phyloP scores from a whole-genome alignment of 2,888 invertebrate species.

The Lasiommata megera region DNA sequence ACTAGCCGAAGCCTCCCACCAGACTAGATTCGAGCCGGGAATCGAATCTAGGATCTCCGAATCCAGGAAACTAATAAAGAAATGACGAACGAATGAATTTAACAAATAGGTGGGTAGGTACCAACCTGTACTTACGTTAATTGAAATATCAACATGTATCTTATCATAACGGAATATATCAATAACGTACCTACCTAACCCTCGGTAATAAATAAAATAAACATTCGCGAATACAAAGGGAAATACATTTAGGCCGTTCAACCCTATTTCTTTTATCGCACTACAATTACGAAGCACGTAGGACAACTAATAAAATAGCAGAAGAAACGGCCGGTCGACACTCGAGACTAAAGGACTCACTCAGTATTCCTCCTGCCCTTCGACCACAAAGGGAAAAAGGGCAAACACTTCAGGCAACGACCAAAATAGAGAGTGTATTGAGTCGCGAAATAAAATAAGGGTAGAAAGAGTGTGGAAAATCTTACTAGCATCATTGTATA shows the following conservation, averaged over 20 bases:
- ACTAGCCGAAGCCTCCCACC: too few species aligned
- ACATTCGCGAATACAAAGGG: slow-evolving; percentile 6
- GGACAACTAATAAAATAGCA: slow-evolving; percentile 76
- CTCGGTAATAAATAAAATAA: slow-evolving; percentile 6
- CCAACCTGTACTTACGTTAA: neutral
- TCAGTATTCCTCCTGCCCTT: slow-evolving; percentile 74
- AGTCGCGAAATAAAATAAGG: slow-evolving; percentile 79
- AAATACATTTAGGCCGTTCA: slow-evolving; percentile 18
- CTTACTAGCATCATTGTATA: slow-evolving; percentile 39
- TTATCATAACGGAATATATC: neutral
- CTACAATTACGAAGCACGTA: slow-evolving; percentile 65
- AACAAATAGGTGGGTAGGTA: too few species aligned
- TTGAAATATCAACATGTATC: neutral
- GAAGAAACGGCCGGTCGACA: slow-evolving; percentile 69
- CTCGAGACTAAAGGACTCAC: slow-evolving; percentile 62
- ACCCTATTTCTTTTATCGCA: slow-evolving; percentile 34
- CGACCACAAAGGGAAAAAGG: slow-evolving; percentile 67
- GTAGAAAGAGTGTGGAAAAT: slow-evolving; percentile 58
- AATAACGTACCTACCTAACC: neutral
- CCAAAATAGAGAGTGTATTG: slow-evolving; percentile 77
- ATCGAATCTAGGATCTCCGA: too few species aligned
- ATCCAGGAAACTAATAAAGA: too few species aligned
- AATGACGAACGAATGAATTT: too few species aligned
- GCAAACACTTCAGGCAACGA: slow-evolving; percentile 40
- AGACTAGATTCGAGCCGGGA: too few species aligned